phyloP scores from a whole-genome alignment of 2,113 vertebrate species.

The Phylloscopus whistleri region DNA sequence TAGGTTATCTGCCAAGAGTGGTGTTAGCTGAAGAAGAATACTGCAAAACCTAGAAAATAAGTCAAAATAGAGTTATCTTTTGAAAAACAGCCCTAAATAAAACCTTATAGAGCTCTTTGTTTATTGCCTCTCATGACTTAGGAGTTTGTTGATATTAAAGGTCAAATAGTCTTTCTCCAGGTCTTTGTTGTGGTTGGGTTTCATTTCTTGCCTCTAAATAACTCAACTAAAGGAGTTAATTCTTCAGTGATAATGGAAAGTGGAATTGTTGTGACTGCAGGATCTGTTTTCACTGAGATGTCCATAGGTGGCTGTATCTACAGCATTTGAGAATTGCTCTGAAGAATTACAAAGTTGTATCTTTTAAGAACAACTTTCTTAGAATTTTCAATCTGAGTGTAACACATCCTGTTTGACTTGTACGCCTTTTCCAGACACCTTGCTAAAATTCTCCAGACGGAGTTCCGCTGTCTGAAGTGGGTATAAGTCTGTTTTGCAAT shows the following conservation, averaged over 20 bases:
- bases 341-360: background rate
- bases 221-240: background rate
- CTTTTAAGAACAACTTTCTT: background rate
- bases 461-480: background rate
- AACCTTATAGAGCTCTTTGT: background rate
- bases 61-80: background rate
- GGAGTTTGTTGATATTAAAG: background rate
- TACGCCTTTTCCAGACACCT: background rate
- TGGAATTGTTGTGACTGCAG: background rate
- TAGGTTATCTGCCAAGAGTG: background rate
- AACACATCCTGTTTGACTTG: background rate
- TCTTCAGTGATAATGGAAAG: background rate
- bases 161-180: background rate
- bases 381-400: background rate
- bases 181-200: background rate
- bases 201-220: background rate
- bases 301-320: background rate
- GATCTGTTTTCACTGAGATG: background rate
- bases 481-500: background rate
- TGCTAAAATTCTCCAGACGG: background rate
- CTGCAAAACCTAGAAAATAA: background rate
- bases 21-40: background rate
- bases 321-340: background rate
- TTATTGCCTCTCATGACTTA: background rate
- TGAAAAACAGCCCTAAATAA: background rate